Evolutionary conservation across 2,113 vertebrate genomes (phyloP), one percentile per base, ranked within the genome.

Genomic region (Spilogale gracilis): DNA sequence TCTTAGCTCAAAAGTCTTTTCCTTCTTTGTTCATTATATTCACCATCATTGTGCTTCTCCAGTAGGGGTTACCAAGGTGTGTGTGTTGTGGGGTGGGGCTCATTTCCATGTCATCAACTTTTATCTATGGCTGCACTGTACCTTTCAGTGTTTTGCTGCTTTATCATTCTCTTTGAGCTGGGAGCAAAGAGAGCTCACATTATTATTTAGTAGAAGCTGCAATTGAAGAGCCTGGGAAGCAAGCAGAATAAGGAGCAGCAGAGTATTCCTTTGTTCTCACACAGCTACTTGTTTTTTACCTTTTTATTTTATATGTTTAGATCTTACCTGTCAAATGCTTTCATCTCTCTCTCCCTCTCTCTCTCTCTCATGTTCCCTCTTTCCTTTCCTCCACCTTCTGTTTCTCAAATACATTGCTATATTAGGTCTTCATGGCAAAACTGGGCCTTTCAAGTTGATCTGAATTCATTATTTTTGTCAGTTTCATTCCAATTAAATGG

Each of bases 151-250:
- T 96, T 96, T 96, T 96, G 69, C 90, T 97, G 17, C n/a, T 97
- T 97, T 96, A 90, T 92, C 76, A 97, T 97, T 97, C 91, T 93
- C 91, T 98, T 98, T 97, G 95, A 98, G 82, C 79, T 96, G 38
- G 48, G 50, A 95, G 92, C 73, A 96, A 97, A 97, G 94, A 97
- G 5, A 93, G 45, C 52, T 73, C 79, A 95, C 73, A 94, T 95
- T 96, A 98, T 94, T 97, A 97, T 98, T 96, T 96, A 96, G 97
- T 83, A 95, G 92, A 82, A 92, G 54, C 69, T 80, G 52, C 56
- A 96, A 71, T 20, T 95, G 87, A 96, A 98, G 97, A 97, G 63
- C 78, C 67, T 65, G 76, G 18, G 92, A 23, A 96, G 84, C 76
- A 95, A 89, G 81, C 69, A 97, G 69, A 91, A 79, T 90, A 91